Evolutionary conservation across 1,140 invertebrate genomes (phyloP).

Genomic region (Elysia chlorotica): DNA sequence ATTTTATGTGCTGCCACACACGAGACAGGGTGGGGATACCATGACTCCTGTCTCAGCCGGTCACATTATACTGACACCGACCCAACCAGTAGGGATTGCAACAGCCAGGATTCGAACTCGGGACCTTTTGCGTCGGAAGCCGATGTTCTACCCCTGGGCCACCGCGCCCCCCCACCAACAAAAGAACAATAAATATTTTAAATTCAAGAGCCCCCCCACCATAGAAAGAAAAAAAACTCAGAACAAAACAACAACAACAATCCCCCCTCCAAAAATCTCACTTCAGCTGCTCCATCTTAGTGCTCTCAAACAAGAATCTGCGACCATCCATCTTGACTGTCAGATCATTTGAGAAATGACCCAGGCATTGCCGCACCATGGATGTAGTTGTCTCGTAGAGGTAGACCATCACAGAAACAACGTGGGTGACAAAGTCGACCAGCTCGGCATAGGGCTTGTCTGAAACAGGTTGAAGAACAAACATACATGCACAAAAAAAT

Average conservation of each 20-base stretch:
- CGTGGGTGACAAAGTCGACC: constrained; percentile 22
- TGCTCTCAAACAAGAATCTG: constrained; percentile 38
- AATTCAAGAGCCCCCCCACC: background rate
- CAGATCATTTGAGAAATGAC: constrained; percentile 28
- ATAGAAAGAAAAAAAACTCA: background rate
- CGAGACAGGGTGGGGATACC: no score
- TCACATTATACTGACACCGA: no score
- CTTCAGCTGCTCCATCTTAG: constrained; percentile 38
- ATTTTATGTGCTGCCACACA: no score
- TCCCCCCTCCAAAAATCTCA: background rate
- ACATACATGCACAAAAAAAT: no score
- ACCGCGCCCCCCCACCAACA: background rate
- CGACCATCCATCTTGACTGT: constrained; percentile 40
- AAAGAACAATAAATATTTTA: background rate
- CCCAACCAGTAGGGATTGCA: background rate
- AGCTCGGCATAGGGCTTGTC: constrained; percentile 25
- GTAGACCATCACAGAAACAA: constrained; percentile 32
- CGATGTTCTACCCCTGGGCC: background rate
- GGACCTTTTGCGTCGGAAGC: background rate
- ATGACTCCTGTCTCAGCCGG: no score
- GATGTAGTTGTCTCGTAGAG: constrained; percentile 27
- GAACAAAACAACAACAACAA: background rate
- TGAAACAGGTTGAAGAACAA: no score
- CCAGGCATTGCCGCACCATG: constrained; percentile 30
- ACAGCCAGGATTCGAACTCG: background rate